Evolutionary conservation across 2,888 invertebrate species (phyloP), one percentile per base, ranked within the genome.

Genomic region (Noctuana brunneofusca): DNA sequence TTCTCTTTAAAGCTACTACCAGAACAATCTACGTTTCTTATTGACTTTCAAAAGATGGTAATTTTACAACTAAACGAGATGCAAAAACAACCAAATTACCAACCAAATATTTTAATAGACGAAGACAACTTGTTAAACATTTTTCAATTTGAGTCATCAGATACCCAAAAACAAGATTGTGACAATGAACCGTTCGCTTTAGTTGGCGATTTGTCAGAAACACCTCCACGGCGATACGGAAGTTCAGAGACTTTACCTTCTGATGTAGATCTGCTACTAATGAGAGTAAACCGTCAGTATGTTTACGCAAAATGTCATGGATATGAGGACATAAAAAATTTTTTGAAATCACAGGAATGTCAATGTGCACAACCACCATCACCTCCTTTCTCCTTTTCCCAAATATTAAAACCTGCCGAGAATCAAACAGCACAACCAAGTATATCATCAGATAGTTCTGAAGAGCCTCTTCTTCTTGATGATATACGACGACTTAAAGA

Each of bases 31-130:
- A 78, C 81, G 1, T 91, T 91, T 73, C 75, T 91, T 56, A 71
- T 91, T 41, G 83, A 91, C 68, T 78, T 91, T 54, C 84, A 91
- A 74, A 87, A 84, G 72, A 76, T 91, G 81, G 80, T 90, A 20
- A 75, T 89, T 27, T 74, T 91, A 58, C 91, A 91, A 69, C 67
- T 91, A 53, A 86, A 86, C 68, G 89, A 91, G 77, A 80, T 91
- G 18, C 76, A 81, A 69, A 86, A 81, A 69, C 65, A 70, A n/a
- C 84, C 84, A 4, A 58, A 69, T 48, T 68, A 68, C 3, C 64
- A 59, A 24, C 55, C 76, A 22, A 72, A 81, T 35, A 80, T 89
- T 65, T 72, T 91, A 63, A 48, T 84, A 43, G 76, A 85, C 16
- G 72, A 76, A 66, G 74, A 80, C 22, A 69, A 72, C 0, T 57